phyloP scores from a whole-genome alignment of 2,888 invertebrate species.

The Melanotus villosus region DNA sequence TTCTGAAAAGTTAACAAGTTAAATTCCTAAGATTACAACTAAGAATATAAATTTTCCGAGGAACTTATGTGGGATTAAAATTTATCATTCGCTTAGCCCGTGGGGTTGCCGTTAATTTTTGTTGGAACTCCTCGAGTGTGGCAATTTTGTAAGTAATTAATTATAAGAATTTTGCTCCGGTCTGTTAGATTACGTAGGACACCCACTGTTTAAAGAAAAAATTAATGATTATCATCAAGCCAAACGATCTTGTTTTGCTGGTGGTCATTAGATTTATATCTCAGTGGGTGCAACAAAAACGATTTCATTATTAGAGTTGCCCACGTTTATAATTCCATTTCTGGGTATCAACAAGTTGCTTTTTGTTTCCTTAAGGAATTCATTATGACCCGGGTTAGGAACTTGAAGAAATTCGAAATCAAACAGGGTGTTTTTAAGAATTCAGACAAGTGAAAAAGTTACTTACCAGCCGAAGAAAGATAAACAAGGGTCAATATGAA shows the following conservation, averaged over 20 bases:
- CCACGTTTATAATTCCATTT: not conserved
- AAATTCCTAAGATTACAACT: too few species aligned
- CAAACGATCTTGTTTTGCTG: constrained; percentile 4
- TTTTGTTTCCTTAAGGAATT: too few species aligned
- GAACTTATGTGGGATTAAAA: not conserved
- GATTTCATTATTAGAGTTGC: not conserved
- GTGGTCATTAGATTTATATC: not conserved
- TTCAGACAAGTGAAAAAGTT: too few species aligned
- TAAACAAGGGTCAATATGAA: not conserved
- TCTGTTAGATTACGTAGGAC: not conserved
- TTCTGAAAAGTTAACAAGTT: too few species aligned
- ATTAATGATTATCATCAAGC: not conserved
- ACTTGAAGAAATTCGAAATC: too few species aligned
- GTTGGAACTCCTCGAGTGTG: not conserved
- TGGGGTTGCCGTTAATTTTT: not conserved
- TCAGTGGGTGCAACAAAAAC: not conserved
- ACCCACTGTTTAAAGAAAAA: constrained; percentile 5
- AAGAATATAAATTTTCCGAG: not conserved
- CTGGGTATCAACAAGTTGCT: constrained; percentile 6
- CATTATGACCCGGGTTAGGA: too few species aligned
- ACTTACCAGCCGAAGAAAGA: constrained; percentile 3
- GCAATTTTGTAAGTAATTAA: constrained; percentile 10
- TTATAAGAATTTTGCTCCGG: not conserved
- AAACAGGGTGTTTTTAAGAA: too few species aligned
- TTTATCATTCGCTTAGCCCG: not conserved